These are phyloP conservation scores for Helicoverpa assulta DNA, from an alignment of 2,888 invertebrate species.

Conservation along the genomic window DNA sequence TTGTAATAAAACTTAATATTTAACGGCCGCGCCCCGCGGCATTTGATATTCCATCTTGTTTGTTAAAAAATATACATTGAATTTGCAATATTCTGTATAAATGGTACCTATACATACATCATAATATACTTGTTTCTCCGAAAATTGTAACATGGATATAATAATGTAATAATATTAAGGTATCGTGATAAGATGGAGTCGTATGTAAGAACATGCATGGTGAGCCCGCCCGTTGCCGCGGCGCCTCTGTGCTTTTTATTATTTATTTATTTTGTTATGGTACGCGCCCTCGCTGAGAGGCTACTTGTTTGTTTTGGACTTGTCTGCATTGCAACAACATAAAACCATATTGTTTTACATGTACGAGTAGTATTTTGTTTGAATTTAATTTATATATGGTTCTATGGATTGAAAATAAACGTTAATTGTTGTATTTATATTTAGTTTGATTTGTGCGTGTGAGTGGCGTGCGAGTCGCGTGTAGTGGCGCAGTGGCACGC, in stretches of 20 bases:
- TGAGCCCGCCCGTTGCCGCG: too few species aligned
- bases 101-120: constrained; percentile 71
- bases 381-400: constrained; percentile 87
- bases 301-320: constrained; percentile 45
- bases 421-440: constrained; percentile 88
- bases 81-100: constrained; percentile 72
- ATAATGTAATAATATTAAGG: constrained; percentile 76
- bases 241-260: constrained; percentile 64
- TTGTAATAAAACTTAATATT: constrained; percentile 76
- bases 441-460: constrained; percentile 76
- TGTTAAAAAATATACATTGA: constrained; percentile 84
- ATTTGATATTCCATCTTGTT: constrained; percentile 87
- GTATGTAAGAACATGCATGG: constrained; percentile 74
- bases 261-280: constrained; percentile 66
- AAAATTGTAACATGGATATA: constrained; percentile 78
- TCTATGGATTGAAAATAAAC: constrained; percentile 89
- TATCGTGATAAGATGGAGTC: constrained; percentile 77
- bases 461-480: constrained; percentile 47
- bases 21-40: constrained; percentile 76
- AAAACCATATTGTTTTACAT: constrained; percentile 84
- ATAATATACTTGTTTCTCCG: constrained; percentile 68
- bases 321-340: constrained; percentile 78
- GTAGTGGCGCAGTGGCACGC: constrained; percentile 30
- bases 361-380: constrained; percentile 86
- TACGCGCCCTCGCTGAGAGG: constrained; percentile 57